A percentile compares a stretch with the other conserved stretches of the same genome.
phyloP scores from a whole-genome alignment of 2,797 vertebrate genomes.

The Spinus pinus region DNA sequence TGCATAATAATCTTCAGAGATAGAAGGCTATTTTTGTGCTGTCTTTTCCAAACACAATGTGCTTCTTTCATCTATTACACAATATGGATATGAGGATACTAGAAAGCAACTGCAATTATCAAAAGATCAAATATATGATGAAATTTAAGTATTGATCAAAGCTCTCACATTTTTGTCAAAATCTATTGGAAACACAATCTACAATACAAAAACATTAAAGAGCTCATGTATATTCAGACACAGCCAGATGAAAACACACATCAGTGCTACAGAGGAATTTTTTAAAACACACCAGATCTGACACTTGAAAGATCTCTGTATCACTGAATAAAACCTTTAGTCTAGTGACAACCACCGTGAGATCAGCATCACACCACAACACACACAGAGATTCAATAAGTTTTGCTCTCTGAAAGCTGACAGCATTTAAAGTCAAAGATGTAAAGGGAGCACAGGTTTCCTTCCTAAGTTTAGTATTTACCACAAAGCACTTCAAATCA shows the following conservation, averaged over 20 bases:
- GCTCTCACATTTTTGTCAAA: neutral
- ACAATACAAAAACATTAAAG: neutral
- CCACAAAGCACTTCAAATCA: neutral
- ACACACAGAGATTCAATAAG: neutral
- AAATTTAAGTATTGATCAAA: conserved; percentile 22
- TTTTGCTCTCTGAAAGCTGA: neutral
- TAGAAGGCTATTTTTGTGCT: neutral
- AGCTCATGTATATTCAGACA: neutral
- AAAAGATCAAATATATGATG: neutral
- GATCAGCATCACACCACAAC: neutral
- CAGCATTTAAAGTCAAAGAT: neutral
- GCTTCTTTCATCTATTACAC: conserved; percentile 28
- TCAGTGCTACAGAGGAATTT: neutral
- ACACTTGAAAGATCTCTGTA: neutral
- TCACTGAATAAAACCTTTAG: neutral
- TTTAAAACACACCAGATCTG: neutral
- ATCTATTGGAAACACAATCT: neutral
- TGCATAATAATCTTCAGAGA: neutral
- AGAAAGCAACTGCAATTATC: conserved; percentile 13
- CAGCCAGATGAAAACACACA: neutral
- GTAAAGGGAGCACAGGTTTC: neutral
- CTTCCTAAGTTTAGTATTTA: neutral
- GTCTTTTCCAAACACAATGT: neutral
- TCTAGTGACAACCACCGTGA: neutral
- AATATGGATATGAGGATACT: neutral